These are phyloP conservation scores for Pangasius mekongensis DNA, from an alignment of 2,797 vertebrate species.

Conservation along the genomic window DNA sequence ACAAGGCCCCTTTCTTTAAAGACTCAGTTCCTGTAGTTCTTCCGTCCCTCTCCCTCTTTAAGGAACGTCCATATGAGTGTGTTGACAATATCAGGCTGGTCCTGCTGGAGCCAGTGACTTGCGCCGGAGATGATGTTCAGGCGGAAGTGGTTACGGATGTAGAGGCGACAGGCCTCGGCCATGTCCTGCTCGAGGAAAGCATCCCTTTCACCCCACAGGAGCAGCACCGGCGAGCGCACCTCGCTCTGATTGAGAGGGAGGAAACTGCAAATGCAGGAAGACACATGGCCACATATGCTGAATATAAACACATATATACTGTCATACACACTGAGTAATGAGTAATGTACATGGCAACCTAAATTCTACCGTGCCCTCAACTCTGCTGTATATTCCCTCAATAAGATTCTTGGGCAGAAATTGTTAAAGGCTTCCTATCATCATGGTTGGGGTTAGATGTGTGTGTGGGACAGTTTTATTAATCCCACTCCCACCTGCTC, in stretches of 20 bases:
- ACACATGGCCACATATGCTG: constrained; percentile 54
- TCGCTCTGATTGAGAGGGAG: constrained; percentile 88
- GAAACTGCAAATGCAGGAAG: constrained; percentile 71
- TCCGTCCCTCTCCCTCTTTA: constrained; percentile 89
- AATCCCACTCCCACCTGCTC: not conserved
- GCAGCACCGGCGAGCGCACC: constrained; percentile 88
- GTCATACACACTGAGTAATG: not conserved
- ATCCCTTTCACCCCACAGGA: constrained; percentile 94
- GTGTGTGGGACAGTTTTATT: not conserved
- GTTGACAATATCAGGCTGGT: constrained; percentile 96
- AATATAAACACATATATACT: not conserved
- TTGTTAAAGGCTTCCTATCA: not conserved
- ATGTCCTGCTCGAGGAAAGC: constrained; percentile 94
- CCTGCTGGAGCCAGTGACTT: constrained; percentile 98
- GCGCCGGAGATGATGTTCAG: constrained; percentile 93
- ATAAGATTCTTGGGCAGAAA: not conserved
- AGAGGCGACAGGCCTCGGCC: constrained; percentile 91
- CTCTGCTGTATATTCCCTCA: not conserved
- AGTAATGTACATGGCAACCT: not conserved
- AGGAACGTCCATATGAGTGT: constrained; percentile 98
- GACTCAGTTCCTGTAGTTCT: constrained; percentile 79
- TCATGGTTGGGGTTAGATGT: not conserved
- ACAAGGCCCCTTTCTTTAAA: constrained; percentile 44
- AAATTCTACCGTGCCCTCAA: not conserved
- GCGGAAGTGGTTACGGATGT: constrained; percentile 93